A percentile compares a stretch with the other conserved stretches of the same genome.
These are phyloP conservation scores for Phaedon cochleariae DNA, from an alignment of 2,888 invertebrate species.

Conservation along the genomic window DNA sequence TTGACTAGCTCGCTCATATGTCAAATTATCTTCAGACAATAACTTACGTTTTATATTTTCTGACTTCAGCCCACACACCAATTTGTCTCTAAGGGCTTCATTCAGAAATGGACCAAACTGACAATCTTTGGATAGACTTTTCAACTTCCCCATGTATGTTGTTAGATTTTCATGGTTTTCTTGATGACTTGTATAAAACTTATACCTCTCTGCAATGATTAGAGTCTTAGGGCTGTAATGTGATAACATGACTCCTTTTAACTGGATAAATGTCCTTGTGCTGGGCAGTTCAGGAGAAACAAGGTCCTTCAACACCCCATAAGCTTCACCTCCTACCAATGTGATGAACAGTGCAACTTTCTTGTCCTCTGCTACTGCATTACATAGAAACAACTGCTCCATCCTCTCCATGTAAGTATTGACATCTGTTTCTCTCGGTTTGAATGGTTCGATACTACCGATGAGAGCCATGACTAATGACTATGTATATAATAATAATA, in stretches of 20 bases:
- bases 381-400: conserved; percentile 39
- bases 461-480: conserved; percentile 19
- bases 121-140: conserved; percentile 6
- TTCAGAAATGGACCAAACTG: conserved; percentile 35
- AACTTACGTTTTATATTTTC: conserved; percentile 38
- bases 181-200: conserved; percentile 8
- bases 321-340: conserved; percentile 11
- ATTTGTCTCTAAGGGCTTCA: conserved; percentile 34
- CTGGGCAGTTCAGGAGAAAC: conserved; percentile 16
- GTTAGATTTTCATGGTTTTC: conserved; percentile 2
- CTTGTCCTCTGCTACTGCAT: no score
- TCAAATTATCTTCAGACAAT: conserved; percentile 26
- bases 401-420: conserved; percentile 39
- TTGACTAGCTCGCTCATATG: conserved; percentile 11
- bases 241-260: background rate
- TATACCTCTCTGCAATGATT: conserved; percentile 4
- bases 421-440: conserved; percentile 25
- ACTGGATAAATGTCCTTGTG: conserved; percentile 5
- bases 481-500: no score
- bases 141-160: background rate
- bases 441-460: conserved; percentile 35
- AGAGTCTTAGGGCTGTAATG: conserved; percentile 12
- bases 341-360: conserved; percentile 12
- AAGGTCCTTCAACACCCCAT: conserved; percentile 15
- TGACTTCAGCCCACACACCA: conserved; percentile 42